Base-by-base conservation (phyloP, 2,888 invertebrate genomes). In the Melanchra persicariae region DNA sequence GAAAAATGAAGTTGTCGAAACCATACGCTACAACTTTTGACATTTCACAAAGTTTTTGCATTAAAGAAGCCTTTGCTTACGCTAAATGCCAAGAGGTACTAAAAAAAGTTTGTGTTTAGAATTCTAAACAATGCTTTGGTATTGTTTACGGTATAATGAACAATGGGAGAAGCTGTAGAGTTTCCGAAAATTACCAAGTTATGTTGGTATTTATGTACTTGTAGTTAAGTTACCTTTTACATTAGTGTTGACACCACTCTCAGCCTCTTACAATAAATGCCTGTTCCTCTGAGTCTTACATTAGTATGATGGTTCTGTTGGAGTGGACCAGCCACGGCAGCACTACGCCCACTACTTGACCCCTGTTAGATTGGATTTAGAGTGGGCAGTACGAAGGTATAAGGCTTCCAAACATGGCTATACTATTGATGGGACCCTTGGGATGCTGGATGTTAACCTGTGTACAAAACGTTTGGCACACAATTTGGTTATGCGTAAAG, bases 61-160 rank as follows among this genome's bases (percentile, higher is more conserved):
- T 83, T 64, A 73, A 26, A 79, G 63, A 79, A 79, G 57, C 79
- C 67, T 79, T 79, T 73, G 49, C 57, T 58, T 67, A 40, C 64
- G 74, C 49, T 70, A 82, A 70, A 77, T 82, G 52, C 61, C 75
- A 62, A 64, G 60, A 64, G 66, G 61, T 68, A 83, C 66, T 47
- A 58, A 63, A 79, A 79, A 73, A 83, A 74, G 63, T 74, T 79
- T 79, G 45, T 73, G 43, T 66, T 52, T 45, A 62, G 47, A 79
- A 37, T 66, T 82, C 79, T 43, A 64, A 82, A 82, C 72, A 82
- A 82, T 79, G 62, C 58, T 82, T 45, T 24, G 58, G 65, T 66
- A 64, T 82, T 77, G 59, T 78, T 78, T 59, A 62, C n/a, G 8
- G n/a, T 60, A 59, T 62, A 61, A 60, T 60, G 40, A 77, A 82